A percentile compares a stretch with the other conserved stretches of the same genome.
Evolutionary conservation across 2,113 vertebrate species (phyloP).

Genomic region (Eulacestoma nigropectus): DNA sequence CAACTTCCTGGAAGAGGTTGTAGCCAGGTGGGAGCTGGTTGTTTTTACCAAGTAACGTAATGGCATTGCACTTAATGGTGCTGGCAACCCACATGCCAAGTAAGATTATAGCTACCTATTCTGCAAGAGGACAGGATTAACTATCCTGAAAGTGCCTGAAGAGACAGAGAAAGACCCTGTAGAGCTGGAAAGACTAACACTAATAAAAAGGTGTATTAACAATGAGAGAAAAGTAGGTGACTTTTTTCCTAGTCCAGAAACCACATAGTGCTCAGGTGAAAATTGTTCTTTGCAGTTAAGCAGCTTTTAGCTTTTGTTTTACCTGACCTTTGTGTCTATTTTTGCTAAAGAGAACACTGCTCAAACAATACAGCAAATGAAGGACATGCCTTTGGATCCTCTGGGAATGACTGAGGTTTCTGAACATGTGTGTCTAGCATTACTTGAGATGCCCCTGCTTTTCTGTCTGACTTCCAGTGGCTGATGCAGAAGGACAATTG

Average conservation of each 20-base stretch:
- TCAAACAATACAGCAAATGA: neutral
- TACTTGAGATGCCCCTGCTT: neutral
- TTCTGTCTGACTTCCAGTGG: neutral
- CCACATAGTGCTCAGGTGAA: neutral
- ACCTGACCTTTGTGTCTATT: neutral
- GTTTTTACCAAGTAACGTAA: neutral
- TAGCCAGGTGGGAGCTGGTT: fast-evolving
- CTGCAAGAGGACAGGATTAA: neutral
- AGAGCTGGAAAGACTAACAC: neutral
- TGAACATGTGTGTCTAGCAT: neutral
- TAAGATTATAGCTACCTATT: neutral
- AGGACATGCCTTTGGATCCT: neutral
- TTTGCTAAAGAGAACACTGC: neutral
- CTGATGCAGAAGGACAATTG: neutral
- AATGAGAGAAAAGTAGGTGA: neutral
- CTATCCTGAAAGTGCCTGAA: neutral
- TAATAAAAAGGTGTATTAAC: neutral
- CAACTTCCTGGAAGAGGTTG: neutral
- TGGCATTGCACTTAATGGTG: neutral
- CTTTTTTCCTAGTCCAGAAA: neutral
- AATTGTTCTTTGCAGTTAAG: neutral
- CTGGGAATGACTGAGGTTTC: neutral
- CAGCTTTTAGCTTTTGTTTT: neutral
- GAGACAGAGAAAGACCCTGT: neutral
- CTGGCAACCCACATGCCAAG: neutral